A percentile compares a stretch with the other conserved stretches of the same genome.
Evolutionary conservation across 2,797 vertebrate genomes (phyloP).

Genomic region (Labeo calbasu): DNA sequence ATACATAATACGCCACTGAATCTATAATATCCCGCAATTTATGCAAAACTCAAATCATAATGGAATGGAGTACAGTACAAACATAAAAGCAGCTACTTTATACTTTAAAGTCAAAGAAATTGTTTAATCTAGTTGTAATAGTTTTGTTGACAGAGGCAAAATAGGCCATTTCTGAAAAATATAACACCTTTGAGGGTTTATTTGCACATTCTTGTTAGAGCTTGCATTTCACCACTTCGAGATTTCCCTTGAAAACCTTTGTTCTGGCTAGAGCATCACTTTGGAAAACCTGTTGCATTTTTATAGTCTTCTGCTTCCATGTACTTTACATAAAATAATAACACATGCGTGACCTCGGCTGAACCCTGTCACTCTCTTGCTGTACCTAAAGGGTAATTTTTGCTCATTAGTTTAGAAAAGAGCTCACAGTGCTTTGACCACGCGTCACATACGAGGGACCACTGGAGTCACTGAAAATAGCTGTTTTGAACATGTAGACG

Average conservation of each 20-base stretch:
- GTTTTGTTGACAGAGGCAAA: constrained; percentile 15
- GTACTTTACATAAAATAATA: constrained; percentile 48
- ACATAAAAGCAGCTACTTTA: not conserved
- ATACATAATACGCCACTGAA: not conserved
- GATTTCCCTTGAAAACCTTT: not conserved
- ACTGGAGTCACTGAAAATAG: not conserved
- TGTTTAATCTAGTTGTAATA: not conserved
- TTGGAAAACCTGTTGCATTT: constrained; percentile 48
- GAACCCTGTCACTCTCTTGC: constrained; percentile 8
- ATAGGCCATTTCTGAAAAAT: not conserved
- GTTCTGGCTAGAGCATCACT: not conserved
- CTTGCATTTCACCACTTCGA: not conserved
- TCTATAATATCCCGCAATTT: not conserved
- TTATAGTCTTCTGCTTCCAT: constrained; percentile 42
- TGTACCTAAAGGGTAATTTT: constrained; percentile 21
- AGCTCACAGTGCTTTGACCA: not conserved
- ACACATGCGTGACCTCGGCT: constrained; percentile 37
- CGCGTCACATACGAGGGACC: not conserved
- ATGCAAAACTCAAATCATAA: not conserved
- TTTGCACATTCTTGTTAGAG: not conserved
- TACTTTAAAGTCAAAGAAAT: not conserved
- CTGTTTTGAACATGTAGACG: constrained; percentile 19
- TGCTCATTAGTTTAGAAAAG: constrained; percentile 40
- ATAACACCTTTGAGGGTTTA: not conserved
- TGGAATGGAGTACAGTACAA: not conserved